These are phyloP conservation scores for Stictocephala bisonia DNA, from an alignment of 2,888 invertebrate genomes.

Conservation along the genomic window DNA sequence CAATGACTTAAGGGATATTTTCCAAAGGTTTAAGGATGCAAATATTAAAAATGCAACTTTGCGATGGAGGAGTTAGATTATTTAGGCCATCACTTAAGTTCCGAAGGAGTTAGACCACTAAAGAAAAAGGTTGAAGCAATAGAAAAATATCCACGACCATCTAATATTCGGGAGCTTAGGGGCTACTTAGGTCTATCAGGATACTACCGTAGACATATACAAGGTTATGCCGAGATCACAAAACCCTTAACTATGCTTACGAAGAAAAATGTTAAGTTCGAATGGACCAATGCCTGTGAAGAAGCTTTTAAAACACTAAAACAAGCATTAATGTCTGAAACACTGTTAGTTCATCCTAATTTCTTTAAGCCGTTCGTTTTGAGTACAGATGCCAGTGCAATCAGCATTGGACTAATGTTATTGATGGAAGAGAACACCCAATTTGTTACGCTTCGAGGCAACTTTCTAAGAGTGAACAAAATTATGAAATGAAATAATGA, in stretches of 20 bases:
- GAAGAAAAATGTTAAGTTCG: constrained; percentile 52
- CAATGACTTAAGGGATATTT: not conserved
- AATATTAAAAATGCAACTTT: constrained; percentile 51
- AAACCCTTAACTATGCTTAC: constrained; percentile 56
- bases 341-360: constrained; percentile 52
- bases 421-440: not conserved
- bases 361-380: constrained; percentile 53
- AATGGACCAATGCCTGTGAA: constrained; percentile 53
- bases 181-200: constrained; percentile 58
- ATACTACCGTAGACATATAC: constrained; percentile 60
- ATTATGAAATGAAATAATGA: too few species aligned
- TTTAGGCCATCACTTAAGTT: constrained; percentile 58
- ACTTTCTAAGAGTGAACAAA: too few species aligned
- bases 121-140: constrained; percentile 56
- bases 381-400: constrained; percentile 55
- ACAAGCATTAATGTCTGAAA: constrained; percentile 38
- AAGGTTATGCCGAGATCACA: constrained; percentile 54
- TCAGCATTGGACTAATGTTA: constrained; percentile 56
- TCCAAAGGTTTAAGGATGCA: not conserved
- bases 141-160: not conserved
- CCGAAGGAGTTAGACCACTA: constrained; percentile 57
- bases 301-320: constrained; percentile 52
- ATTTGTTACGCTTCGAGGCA: too few species aligned
- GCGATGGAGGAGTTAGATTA: constrained; percentile 52
- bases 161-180: constrained; percentile 49